Percentiles rank a stretch among this genome's conserved stretches.
These are phyloP conservation scores for Chiloscyllium punctatum DNA, from an alignment of 2,797 vertebrate species.

Conservation along the genomic window DNA sequence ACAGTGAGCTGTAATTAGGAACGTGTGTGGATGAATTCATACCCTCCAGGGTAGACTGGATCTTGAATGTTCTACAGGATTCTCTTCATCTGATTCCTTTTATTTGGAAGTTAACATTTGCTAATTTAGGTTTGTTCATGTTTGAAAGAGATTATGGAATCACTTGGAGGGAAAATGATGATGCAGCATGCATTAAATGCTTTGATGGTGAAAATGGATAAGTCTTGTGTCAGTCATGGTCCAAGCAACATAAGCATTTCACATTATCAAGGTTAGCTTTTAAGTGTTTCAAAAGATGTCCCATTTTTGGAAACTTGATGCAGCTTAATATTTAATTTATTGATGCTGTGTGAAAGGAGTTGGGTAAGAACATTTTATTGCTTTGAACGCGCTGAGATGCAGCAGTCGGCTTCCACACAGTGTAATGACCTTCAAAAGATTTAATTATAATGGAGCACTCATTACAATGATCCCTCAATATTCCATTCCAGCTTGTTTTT, in stretches of 20 bases:
- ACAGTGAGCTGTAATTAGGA: not conserved
- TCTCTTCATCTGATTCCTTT: not conserved
- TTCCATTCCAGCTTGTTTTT: not conserved
- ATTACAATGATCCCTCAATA: slow-evolving; percentile 1
- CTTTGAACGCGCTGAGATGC: not conserved
- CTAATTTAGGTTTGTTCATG: not conserved
- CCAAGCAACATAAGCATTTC: not conserved
- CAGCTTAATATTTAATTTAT: not conserved
- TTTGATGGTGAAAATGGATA: not conserved
- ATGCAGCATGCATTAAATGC: not conserved
- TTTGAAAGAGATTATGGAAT: not conserved
- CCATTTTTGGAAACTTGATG: not conserved
- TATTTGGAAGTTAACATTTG: not conserved
- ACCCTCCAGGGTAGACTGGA: not conserved
- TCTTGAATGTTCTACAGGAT: not conserved
- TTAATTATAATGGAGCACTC: not conserved
- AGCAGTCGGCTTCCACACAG: not conserved
- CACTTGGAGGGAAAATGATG: not conserved
- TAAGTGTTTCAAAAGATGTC: not conserved
- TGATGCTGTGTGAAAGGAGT: not conserved
- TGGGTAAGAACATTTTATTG: not conserved
- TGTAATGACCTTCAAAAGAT: not conserved
- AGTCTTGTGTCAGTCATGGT: not conserved
- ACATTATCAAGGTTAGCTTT: not conserved
- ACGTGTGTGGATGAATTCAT: not conserved